Evolutionary conservation across 2,888 invertebrate species (phyloP), one percentile per base, ranked within the genome.

Genomic region (Drosophila eohydei): DNA sequence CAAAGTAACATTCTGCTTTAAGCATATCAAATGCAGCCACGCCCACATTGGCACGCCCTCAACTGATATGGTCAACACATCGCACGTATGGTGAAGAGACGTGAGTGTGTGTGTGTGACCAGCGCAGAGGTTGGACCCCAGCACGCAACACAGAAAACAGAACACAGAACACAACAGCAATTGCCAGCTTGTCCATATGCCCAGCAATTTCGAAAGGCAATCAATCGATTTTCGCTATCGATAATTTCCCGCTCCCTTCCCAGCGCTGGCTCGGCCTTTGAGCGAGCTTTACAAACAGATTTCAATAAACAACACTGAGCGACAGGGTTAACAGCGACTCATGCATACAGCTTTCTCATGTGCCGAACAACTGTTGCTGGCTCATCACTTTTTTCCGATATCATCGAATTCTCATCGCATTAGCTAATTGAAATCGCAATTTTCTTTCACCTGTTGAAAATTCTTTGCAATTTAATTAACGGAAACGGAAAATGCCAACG

Each of bases 1-100:
- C 76, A 76, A 78, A 76, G 73, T 48, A 67, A 43, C 67, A 40
- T 67, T 67, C 28, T 38, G 43, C 16, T 36, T 43, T 16, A 36
- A 52, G 63, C 57, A 58, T 58, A 50, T 58, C 58, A 50, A 63
- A 63, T 46, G 34, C 34, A 43, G 61, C 55, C 62, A 63, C 62
- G 46, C 46, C 62, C 38, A 16, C 60, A n/a, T 4, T 30, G 56
- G 26, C 32, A 44, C 44, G 44, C 44, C 43, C 14, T 11, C 40
- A 41, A 1, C 40, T 51, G 11, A 16, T 34, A 30, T 16, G 48
- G 28, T 8, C 63, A 36, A 32, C 16, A 30, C 61, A 16, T 38
- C 4, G 50, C 16, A 21, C 52, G 58, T 44, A 59, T 43, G 59
- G 43, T 1, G 4, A 16, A 14, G 14, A 26, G 7, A 16, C 4